A percentile compares a stretch with the other conserved stretches of the same genome.
Conservation (phyloP, 2,797 vertebrate species). For the Petrocephalus schoutedeni region DNA sequence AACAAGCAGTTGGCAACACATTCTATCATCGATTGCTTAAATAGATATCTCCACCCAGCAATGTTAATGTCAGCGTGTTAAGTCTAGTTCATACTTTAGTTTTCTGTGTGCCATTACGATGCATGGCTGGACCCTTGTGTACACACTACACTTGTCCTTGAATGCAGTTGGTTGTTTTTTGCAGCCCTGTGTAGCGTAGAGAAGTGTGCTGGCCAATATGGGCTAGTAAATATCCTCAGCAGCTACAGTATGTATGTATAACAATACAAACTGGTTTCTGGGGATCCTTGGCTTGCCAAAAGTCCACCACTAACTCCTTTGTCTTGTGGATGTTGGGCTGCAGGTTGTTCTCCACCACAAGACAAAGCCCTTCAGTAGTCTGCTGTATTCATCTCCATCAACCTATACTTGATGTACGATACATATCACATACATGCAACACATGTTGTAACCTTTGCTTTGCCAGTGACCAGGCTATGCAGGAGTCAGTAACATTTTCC, state of each 20-base stretch:
- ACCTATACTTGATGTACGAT: not conserved
- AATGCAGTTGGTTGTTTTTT: no score
- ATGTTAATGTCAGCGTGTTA: no score
- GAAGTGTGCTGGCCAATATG: no score
- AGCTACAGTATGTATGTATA: not conserved
- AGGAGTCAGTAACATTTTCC: not conserved
- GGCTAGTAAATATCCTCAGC: no score
- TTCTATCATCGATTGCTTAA: no score
- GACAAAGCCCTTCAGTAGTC: not conserved
- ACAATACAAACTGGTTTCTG: not conserved
- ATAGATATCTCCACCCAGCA: no score
- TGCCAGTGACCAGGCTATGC: not conserved
- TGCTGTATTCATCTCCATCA: not conserved
- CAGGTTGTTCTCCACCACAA: not conserved
- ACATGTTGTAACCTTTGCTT: not conserved
- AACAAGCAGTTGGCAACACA: no score
- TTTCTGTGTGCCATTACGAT: no score
- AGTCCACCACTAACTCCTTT: not conserved
- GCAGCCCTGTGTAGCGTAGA: no score
- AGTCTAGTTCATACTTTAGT: no score
- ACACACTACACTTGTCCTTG: no score
- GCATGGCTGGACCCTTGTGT: no score
- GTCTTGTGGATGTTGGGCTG: not conserved
- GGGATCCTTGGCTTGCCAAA: not conserved
- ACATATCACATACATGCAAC: not conserved